Percentiles rank a stretch among this genome's conserved stretches.
Conservation (phyloP, 1,140 invertebrate species). For the Telenomus remus region DNA sequence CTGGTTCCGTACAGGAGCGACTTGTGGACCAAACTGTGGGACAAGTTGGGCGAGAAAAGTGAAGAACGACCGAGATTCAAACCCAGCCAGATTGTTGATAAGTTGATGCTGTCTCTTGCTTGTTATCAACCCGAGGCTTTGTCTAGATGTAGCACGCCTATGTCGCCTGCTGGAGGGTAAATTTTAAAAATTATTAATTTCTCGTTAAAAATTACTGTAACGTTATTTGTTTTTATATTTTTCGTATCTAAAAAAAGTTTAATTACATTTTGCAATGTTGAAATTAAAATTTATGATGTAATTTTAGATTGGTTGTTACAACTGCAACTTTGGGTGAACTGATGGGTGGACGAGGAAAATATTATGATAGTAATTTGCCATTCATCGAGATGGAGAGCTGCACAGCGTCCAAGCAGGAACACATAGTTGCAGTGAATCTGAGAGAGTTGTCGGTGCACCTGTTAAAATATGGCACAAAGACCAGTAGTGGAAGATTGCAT, state of each 20-base stretch:
- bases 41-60: constrained; percentile 77
- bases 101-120: constrained; percentile 84
- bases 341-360: constrained; percentile 68
- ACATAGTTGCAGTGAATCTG: constrained; percentile 89
- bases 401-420: constrained; percentile 90
- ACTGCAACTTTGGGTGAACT: constrained; percentile 71
- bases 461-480: constrained; percentile 79
- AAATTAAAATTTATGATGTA: too few relatives aligned
- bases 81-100: constrained; percentile 82
- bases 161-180: constrained; percentile 81
- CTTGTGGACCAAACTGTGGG: constrained; percentile 88
- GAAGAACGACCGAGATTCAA: constrained; percentile 80
- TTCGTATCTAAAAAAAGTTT: too few relatives aligned
- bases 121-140: constrained; percentile 91
- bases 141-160: constrained; percentile 87
- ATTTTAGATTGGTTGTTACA: constrained; percentile 62
- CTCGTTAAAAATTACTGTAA: too few relatives aligned
- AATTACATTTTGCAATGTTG: too few relatives aligned
- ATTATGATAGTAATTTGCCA: constrained; percentile 76
- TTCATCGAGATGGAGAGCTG: constrained; percentile 90
- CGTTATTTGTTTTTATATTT: too few relatives aligned
- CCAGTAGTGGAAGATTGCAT: constrained; percentile 69
- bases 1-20: constrained; percentile 86
- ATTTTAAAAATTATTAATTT: constrained; percentile 6
- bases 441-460: constrained; percentile 88